Conservation (phyloP, 2,797 vertebrate genomes). For the Lagorchestes hirsutus region DNA sequence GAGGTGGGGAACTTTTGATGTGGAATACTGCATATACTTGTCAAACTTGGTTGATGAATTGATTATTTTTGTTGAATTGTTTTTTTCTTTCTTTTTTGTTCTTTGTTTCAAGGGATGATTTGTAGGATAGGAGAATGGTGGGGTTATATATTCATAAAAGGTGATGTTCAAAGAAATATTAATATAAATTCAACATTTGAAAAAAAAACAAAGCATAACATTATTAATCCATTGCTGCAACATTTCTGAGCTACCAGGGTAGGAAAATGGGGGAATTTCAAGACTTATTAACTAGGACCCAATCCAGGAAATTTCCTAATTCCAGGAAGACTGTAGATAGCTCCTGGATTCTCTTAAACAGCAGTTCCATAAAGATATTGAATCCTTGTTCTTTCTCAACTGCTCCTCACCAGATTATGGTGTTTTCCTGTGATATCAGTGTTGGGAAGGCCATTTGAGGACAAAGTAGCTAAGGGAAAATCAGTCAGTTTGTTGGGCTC, state of each 20-base stretch:
- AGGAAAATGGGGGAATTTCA: not conserved
- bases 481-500: not conserved
- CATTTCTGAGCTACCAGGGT: not conserved
- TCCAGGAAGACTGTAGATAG: not conserved
- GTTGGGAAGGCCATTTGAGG: not conserved
- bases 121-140: not conserved
- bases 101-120: not conserved
- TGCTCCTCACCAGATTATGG: not conserved
- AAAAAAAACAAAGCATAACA: not conserved
- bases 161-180: not conserved
- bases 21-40: not conserved
- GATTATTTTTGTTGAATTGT: not conserved
- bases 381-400: not conserved
- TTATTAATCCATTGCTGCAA: too few relatives aligned
- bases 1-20: not conserved
- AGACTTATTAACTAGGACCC: not conserved
- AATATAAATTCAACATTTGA: not conserved
- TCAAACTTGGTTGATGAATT: not conserved
- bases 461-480: not conserved
- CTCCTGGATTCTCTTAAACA: not conserved
- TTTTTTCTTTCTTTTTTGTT: not conserved
- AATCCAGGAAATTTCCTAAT: not conserved
- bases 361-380: rapidly evolving
- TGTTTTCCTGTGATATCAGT: not conserved
- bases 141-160: not conserved